These are phyloP conservation scores for Pteronura brasiliensis DNA, from an alignment of 2,113 vertebrate genomes.

Conservation along the genomic window DNA sequence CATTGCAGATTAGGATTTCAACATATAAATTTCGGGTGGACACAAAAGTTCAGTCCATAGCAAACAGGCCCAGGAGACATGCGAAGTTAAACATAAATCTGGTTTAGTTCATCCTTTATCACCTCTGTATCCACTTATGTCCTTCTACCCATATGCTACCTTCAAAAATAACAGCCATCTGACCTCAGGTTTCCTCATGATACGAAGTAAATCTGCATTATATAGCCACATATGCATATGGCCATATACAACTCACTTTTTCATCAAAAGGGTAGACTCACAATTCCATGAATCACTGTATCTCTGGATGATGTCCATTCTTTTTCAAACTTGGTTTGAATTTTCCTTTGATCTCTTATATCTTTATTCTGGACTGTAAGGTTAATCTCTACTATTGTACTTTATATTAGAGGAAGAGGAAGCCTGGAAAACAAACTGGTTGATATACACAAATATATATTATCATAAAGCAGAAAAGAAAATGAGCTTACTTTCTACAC, in stretches of 20 bases:
- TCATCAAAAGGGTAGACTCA: background rate
- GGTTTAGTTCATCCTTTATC: background rate
- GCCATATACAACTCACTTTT: too few relatives aligned
- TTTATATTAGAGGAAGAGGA: background rate
- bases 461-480: background rate
- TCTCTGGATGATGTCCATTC: background rate
- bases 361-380: background rate
- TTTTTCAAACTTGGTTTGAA: background rate
- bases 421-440: background rate
- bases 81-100: background rate
- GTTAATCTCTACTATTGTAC: background rate
- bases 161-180: background rate
- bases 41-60: background rate
- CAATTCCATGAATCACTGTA: background rate
- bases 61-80: background rate
- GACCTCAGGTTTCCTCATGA: background rate
- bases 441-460: background rate
- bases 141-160: background rate
- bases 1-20: background rate
- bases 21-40: background rate
- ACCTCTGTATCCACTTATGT: background rate
- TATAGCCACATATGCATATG: background rate
- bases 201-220: background rate
- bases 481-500: background rate
- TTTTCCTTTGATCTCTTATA: background rate